These are phyloP conservation scores for Drosophila albomicans DNA, from an alignment of 1,140 invertebrate species.

Conservation along the genomic window DNA sequence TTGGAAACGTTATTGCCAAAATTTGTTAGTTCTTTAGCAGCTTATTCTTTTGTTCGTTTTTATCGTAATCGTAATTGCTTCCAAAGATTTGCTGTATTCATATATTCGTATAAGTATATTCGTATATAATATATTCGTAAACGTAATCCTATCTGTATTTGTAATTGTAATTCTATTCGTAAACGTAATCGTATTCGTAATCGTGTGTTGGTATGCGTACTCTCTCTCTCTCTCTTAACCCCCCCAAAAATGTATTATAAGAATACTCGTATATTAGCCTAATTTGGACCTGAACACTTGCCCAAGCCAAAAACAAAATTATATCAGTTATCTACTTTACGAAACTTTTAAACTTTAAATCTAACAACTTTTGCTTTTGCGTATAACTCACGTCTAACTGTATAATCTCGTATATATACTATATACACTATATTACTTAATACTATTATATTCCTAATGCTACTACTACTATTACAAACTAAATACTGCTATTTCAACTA, in stretches of 20 bases:
- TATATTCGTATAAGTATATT: conserved; percentile 33
- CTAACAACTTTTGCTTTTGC: conserved; percentile 39
- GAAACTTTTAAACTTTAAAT: conserved; percentile 15
- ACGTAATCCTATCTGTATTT: conserved; percentile 29
- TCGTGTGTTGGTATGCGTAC: conserved; percentile 45
- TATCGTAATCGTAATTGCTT: conserved; percentile 37
- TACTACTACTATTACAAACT: neutral
- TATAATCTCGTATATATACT: conserved; percentile 21
- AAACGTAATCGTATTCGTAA: conserved; percentile 28
- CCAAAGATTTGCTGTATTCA: conserved; percentile 29
- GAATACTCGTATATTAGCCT: conserved; percentile 2
- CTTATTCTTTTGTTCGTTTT: conserved; percentile 32
- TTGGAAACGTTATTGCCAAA: conserved; percentile 65
- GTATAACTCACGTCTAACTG: conserved; percentile 28
- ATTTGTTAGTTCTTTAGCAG: conserved; percentile 39
- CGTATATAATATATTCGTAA: conserved; percentile 19
- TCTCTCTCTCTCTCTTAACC: conserved; percentile 11
- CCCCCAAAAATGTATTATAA: conserved; percentile 15
- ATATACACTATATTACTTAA: conserved; percentile 14
- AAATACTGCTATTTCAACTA: conserved; percentile 1
- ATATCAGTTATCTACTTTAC: conserved; percentile 8
- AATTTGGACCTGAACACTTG: conserved; percentile 27
- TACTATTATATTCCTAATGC: conserved; percentile 16
- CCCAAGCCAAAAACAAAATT: conserved; percentile 7
- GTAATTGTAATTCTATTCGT: conserved; percentile 48